Base-by-base conservation (phyloP, 35 echinoderm and acorn worm genomes). In the Ptychodera flava region DNA sequence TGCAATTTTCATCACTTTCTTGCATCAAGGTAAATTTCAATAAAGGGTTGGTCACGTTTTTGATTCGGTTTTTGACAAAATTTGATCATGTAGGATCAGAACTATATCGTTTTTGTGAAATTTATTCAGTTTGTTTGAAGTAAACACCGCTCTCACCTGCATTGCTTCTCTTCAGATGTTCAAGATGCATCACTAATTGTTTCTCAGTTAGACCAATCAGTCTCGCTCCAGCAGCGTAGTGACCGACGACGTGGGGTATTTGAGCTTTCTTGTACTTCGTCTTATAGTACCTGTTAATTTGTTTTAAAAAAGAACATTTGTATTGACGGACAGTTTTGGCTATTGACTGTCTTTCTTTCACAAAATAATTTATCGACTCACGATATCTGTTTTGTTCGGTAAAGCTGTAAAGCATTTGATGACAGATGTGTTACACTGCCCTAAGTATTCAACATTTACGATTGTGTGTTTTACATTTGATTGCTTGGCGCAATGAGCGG, bases 201-300 rank as follows among this genome's bases (percentile, higher is more conserved):
- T 97, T 97, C 31, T 97, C 95, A 1, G 95, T 97, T 0, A 97
- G 85, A 15, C 95, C 95, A 28, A 97, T 97, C 28, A 97, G 84
- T 27, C 95, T 88, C 0, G 95, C 95, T 0, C 95, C 95, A 36
- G 95, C 95, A 28, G 95, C 95, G 76, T 93, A 97, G 81, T 97
- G 95, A 85, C 91, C 93, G 16, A 97, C 95, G 32, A 97, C 95
- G 78, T 97, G 95, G 16, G 95, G 95, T 0, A 92, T 90, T 35
- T 97, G 90, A 2, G 83, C 92, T 28, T 84, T 87, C 36, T 89
- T 93, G 81, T 94, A 97, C 82, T 97, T 93, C 1, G 87, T 97
- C 32, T 97, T 91, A 84, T 91, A 97, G 45, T 93, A 97, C 37
- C 95, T 97, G 35, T 16, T 38, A 1, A 85, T 34, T 16, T 77